Evolutionary conservation across 2,113 vertebrate genomes (phyloP), one percentile per base, ranked within the genome.

Genomic region (Ondatra zibethicus): DNA sequence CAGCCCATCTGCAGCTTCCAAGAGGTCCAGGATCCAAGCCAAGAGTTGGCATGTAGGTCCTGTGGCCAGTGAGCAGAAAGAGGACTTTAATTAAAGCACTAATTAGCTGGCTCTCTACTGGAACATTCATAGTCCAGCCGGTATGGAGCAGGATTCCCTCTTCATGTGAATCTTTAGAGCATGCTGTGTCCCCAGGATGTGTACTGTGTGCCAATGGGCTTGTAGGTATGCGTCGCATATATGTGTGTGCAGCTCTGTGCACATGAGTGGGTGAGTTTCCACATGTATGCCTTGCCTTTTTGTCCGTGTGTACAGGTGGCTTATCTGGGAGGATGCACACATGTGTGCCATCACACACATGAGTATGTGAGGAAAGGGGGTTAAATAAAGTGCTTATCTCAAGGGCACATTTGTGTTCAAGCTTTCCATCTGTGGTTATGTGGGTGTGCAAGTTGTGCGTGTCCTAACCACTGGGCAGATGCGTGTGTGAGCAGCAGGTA

Each of bases 11-110:
- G 98, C 94, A 98, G 97, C 97, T 96, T 97, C 97, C 23, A 94
- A 98, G 97, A 98, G 10, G 1, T 94, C 93, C 85, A 97, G 70
- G 72, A 97, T 97, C 98, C 95, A 96, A 89, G 98, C 98, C 98
- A 98, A 97, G 98, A 98, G 98, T 88, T 97, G 96, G 97, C 96
- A 94, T 96, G 98, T 50, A 36, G 97, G 97, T 97, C 98, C 97
- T 1, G 12, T 97, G 98, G 97, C 92, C 77, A 36, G 92, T 82
- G 98, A 98, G 97, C 92, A 95, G 98, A 47, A 92, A 98, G 96
- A 97, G 92, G 97, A 98, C 97, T 98, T 98, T 98, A 98, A 98
- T 98, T 98, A 98, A 98, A 97, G 97, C 97, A 95, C 97, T 98
- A 98, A 98, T 98, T 98, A 98, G 96, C 96, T 27, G 96, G 84